Evolutionary conservation across 37 sponge, comb jelly and placozoan genomes (phyloP).

Genomic region (Aplysina aerophoba): DNA sequence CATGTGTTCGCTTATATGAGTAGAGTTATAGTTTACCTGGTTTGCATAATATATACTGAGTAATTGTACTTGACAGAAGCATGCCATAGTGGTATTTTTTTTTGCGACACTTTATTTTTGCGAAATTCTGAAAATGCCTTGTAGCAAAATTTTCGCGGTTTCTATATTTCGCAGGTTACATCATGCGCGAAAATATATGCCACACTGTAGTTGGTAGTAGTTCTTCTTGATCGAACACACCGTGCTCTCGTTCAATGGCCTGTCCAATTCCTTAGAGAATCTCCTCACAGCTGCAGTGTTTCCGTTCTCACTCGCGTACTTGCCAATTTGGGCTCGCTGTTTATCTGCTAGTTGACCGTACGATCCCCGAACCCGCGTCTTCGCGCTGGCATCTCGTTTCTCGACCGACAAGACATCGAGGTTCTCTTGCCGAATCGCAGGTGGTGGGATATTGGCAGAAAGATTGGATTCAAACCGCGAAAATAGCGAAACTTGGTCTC

Average conservation of each 20-base stretch:
- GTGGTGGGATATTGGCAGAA: slow-evolving; percentile 31
- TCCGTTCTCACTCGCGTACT: slow-evolving; percentile 25
- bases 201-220: slow-evolving; percentile 24
- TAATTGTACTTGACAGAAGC: too few relatives aligned
- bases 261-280: slow-evolving; percentile 26
- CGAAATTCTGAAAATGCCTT: too few relatives aligned
- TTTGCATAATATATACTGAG: too few relatives aligned
- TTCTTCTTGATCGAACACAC: slow-evolving; percentile 34
- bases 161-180: too few relatives aligned
- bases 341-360: slow-evolving; percentile 32
- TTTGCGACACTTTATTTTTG: too few relatives aligned
- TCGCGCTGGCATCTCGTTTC: slow-evolving; percentile 23
- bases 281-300: slow-evolving; percentile 28
- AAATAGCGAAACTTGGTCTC: too few relatives aligned
- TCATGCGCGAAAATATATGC: too few relatives aligned
- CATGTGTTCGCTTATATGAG: too few relatives aligned
- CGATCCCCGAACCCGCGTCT: slow-evolving; percentile 18
- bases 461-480: too few relatives aligned
- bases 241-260: slow-evolving; percentile 33
- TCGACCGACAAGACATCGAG: slow-evolving; percentile 14
- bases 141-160: too few relatives aligned
- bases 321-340: slow-evolving; percentile 32
- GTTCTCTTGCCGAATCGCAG: slow-evolving; percentile 25
- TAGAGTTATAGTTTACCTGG: too few relatives aligned
- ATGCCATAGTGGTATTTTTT: too few relatives aligned